These are phyloP conservation scores for Etia nguti DNA, from an alignment of 2,113 vertebrate species.

Conservation along the genomic window DNA sequence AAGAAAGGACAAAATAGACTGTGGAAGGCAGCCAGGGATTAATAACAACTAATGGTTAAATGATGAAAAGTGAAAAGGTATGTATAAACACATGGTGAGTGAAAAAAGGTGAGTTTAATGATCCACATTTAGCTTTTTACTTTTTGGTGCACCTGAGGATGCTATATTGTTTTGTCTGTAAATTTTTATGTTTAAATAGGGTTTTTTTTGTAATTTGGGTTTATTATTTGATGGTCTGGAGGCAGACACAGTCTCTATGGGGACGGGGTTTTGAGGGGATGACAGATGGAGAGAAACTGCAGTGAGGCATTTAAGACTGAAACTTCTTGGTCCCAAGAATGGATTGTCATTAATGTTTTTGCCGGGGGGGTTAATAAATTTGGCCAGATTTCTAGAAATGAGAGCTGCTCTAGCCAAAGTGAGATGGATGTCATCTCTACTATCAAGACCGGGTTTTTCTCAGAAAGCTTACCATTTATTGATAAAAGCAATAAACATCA, in stretches of 20 bases:
- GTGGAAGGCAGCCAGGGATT: background rate
- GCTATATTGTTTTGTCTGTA: too few relatives aligned
- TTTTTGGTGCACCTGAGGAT: background rate
- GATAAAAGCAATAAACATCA: background rate
- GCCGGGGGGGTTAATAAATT: background rate
- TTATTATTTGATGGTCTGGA: background rate
- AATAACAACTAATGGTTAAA: background rate
- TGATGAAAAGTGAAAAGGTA: background rate
- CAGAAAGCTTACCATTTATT: background rate
- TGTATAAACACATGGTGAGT: background rate
- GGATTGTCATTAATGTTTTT: background rate
- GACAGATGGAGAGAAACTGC: background rate
- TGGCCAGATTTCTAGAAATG: background rate
- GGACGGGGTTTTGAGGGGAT: background rate
- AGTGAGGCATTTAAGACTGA: background rate
- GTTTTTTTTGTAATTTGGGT: too few relatives aligned
- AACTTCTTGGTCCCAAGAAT: background rate
- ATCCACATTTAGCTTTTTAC: background rate
- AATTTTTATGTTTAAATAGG: too few relatives aligned
- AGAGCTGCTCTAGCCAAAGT: background rate
- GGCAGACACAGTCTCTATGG: background rate
- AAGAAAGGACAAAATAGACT: background rate
- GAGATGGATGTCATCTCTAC: background rate
- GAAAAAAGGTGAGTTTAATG: background rate
- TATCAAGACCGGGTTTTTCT: background rate